Evolutionary conservation across 2,113 vertebrate genomes (phyloP).

Genomic region (Speoplatyrhinus poulsoni): DNA sequence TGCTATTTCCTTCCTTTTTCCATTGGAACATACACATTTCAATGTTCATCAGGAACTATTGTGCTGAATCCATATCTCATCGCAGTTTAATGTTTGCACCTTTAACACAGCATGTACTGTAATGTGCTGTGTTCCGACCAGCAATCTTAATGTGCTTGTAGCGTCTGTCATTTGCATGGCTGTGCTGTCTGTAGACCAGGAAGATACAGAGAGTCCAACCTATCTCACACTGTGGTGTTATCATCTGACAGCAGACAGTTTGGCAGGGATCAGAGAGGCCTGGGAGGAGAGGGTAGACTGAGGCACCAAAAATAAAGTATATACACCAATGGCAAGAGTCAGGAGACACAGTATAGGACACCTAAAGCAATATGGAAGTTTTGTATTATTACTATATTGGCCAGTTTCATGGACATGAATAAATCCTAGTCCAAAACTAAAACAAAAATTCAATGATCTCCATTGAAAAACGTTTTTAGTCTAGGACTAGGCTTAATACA

Average conservation of each 20-base stretch:
- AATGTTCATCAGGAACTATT: neutral
- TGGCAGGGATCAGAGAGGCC: slow-evolving; percentile 24
- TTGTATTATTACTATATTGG: neutral
- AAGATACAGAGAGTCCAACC: neutral
- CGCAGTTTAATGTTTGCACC: neutral
- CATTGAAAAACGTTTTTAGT: too few relatives aligned
- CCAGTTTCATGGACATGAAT: too few relatives aligned
- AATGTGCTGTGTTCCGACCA: neutral
- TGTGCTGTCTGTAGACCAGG: neutral
- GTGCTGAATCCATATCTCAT: neutral
- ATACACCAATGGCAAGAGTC: neutral
- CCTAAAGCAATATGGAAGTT: neutral
- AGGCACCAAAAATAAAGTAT: slow-evolving; percentile 36
- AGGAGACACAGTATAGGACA: neutral
- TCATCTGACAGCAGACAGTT: slow-evolving; percentile 54
- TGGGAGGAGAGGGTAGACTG: slow-evolving; percentile 13
- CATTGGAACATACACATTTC: neutral
- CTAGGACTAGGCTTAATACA: too few relatives aligned
- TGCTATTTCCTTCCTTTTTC: neutral
- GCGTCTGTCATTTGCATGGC: neutral
- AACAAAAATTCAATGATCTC: too few relatives aligned
- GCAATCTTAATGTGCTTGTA: neutral
- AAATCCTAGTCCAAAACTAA: too few relatives aligned
- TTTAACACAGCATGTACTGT: neutral
- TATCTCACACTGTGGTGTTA: slow-evolving; percentile 49